Evolutionary conservation across 2,888 invertebrate species (phyloP).

Genomic region (Hecatera dysodea): DNA sequence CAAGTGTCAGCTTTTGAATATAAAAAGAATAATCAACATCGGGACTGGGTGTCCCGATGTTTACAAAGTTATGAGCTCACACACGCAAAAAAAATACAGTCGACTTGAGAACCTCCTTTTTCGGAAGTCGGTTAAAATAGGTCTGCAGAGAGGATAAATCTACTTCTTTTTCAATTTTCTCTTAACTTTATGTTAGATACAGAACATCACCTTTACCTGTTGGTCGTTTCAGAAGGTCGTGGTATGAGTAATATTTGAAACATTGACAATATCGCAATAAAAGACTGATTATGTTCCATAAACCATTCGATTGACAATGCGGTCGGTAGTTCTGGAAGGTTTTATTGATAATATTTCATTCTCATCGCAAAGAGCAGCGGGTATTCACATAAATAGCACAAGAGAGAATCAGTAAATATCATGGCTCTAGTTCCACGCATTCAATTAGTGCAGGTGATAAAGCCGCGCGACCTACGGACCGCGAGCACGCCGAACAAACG

Average conservation of each 20-base stretch:
- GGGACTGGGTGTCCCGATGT: too few species aligned
- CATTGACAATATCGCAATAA: neutral
- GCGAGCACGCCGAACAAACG: neutral
- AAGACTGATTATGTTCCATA: neutral
- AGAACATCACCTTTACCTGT: too few species aligned
- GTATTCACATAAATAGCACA: neutral
- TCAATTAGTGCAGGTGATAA: constrained; percentile 8
- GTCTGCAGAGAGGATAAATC: neutral
- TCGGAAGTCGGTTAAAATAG: neutral
- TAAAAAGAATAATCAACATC: too few species aligned
- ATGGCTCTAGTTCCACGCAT: neutral
- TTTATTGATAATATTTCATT: neutral
- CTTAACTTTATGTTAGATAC: too few species aligned
- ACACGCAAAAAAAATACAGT: too few species aligned
- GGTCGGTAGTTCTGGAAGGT: neutral
- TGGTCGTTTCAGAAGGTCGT: too few species aligned
- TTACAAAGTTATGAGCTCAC: too few species aligned
- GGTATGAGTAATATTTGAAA: constrained; percentile 1
- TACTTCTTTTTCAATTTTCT: neutral
- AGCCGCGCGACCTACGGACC: neutral
- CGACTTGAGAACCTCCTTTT: too few species aligned
- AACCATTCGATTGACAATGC: neutral
- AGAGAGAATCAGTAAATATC: neutral
- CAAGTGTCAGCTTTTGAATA: neutral
- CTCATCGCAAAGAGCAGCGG: neutral